Evolutionary conservation across 2,888 invertebrate genomes (phyloP), one percentile per base, ranked within the genome.

Genomic region (Scotopteryx bipunctaria): DNA sequence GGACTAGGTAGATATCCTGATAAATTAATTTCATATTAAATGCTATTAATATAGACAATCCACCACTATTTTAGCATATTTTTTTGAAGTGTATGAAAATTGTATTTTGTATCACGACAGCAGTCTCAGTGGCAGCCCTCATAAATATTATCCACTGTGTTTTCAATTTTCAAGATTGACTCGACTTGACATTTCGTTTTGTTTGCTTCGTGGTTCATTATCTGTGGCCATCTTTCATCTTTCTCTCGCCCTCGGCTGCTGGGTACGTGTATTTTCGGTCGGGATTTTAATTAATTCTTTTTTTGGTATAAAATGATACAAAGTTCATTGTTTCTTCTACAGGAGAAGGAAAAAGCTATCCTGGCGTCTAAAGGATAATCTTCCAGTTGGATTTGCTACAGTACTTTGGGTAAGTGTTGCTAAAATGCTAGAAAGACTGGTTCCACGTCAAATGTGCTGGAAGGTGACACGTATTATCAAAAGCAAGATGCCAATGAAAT

Each of bases 391-490:
- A 88, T 88, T 82, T 66, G 86, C 87, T 90, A 82, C 89, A 80
- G 89, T 90, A 90, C 89, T 71, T 78, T 78, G 69, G 87, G 89
- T 90, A 68, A 81, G 86, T 83, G 67, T 73, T 73, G 65, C 66
- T 74, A 69, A 71, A 81, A 78, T 81, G 54, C 75, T 78, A 66
- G 69, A 64, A 65, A 68, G 73, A 78, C 81, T 69, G 76, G 83
- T 88, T 88, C 89, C 89, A 90, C 90, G 90, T 90, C 90, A 90
- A 89, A 88, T 86, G 86, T 84, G 86, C 83, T 87, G 82, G 83
- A 83, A 88, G 87, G 88, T 90, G 90, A 90, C 90, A 90, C 90
- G 90, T 90, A 89, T 86, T 86, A 88, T 80, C 83, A 80, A 76
- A 81, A 81, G 78, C 75, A 70, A 73, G 71, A 77, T 79, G 73